These are phyloP conservation scores for Acropora yongei DNA, from an alignment of 64 coral and sea anemone species.

Conservation along the genomic window DNA sequence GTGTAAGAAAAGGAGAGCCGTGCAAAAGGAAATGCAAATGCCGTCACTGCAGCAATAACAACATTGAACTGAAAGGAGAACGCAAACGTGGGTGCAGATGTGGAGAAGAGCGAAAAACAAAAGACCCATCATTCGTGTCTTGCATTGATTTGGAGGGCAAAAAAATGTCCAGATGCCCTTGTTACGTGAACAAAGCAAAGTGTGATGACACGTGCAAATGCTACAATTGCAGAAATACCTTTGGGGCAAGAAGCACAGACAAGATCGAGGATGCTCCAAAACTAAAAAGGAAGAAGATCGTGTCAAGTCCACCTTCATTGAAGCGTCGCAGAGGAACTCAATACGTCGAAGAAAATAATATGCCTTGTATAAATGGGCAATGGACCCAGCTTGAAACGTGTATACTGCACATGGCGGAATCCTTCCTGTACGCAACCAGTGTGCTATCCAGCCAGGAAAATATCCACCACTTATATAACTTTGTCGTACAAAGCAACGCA, in stretches of 20 bases:
- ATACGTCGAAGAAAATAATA: neutral
- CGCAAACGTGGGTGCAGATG: neutral
- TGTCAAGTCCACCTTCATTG: constrained; percentile 8
- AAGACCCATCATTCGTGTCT: neutral
- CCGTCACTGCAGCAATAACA: neutral
- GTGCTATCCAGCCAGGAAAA: neutral
- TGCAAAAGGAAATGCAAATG: neutral
- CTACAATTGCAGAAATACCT: constrained; percentile 20
- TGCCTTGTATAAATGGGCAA: neutral
- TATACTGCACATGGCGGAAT: constrained; percentile 19
- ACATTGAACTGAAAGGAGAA: neutral
- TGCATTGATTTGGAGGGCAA: neutral
- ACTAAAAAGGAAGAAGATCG: neutral
- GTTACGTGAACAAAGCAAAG: neutral
- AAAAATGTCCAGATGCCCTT: neutral
- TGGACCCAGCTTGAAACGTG: constrained; percentile 32
- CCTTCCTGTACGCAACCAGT: neutral
- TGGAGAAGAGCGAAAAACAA: neutral
- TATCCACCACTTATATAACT: constrained; percentile 3
- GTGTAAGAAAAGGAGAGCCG: neutral
- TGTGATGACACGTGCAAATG: neutral
- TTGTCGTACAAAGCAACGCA: neutral
- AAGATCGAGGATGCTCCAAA: too few species aligned
- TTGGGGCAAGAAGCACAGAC: neutral
- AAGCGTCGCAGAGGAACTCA: neutral